Base-by-base conservation (phyloP, 2,888 invertebrate genomes). In the Silvanus unidentatus region DNA sequence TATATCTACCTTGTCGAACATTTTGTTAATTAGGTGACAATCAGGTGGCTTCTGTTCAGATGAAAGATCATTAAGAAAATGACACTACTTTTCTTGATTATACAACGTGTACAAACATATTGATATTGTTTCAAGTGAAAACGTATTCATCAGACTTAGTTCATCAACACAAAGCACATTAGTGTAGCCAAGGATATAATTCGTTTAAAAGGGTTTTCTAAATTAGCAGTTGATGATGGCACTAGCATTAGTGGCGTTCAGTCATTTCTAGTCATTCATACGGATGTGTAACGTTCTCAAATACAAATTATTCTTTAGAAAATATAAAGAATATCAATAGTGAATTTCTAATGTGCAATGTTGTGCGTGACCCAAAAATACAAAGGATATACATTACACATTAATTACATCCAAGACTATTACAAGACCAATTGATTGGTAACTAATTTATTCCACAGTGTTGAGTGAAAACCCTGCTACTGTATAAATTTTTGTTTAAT, bases 171-270 rank as follows among this genome's bases (percentile, higher is more conserved):
- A 66, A 65, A 68, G 65, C 65, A 61, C 69, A 69, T 69, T 69
- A 69, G 69, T 68, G 67, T 55, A 63, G 65, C 65, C 62, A 66
- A 69, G 66, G 65, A 68, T 67, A 59, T 58, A 69, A 70, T 70
- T 70, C 68, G 68, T 70, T 70, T 69, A 68, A 69, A 70, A 69
- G 69, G 70, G 69, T 69, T 59, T 65, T 68, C 68, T 68, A 70
- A 70, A 70, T 70, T 70, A 70, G 69, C 69, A 68, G 69, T 69
- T 70, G 69, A 70, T 70, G 69, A 70, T 69, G 67, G 65, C 66
- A 64, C 62, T 64, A 59, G 62, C 65, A 67, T 67, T 68, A 68
- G 69, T 66, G 61, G 58, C 62, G 59, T 65, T 65, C 65, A 66
- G 65, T 66, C 64, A 65, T 65, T 68, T 65, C 57, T 62, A 64